Percentiles rank a stretch among this genome's conserved stretches.
phyloP scores from a whole-genome alignment of 2,113 vertebrate genomes.

The Haliaeetus leucogaster region DNA sequence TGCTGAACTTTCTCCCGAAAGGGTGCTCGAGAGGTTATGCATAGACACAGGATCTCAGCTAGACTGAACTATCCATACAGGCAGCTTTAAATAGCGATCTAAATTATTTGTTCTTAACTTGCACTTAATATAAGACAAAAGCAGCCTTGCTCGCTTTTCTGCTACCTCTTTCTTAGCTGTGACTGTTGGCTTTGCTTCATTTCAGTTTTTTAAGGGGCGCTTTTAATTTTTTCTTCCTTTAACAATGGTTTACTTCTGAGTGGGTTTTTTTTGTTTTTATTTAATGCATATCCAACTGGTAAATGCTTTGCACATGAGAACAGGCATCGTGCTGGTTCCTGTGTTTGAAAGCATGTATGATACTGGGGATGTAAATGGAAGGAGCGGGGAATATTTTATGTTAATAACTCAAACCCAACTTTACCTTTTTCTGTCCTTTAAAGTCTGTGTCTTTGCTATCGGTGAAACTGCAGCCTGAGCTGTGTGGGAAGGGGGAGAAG shows the following conservation, averaged over 20 bases:
- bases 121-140: background rate
- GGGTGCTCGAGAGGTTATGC: rapidly evolving
- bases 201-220: background rate
- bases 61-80: too few relatives aligned
- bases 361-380: background rate
- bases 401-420: background rate
- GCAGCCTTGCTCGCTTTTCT: background rate
- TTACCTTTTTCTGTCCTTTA: background rate
- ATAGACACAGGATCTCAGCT: background rate
- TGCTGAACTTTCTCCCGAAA: background rate
- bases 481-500: background rate
- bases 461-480: background rate
- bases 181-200: background rate
- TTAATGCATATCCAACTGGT: background rate
- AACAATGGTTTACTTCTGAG: background rate
- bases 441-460: background rate
- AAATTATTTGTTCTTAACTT: background rate
- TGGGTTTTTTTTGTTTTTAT: background rate
- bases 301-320: background rate
- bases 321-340: rapidly evolving
- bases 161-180: background rate
- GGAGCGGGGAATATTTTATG: rapidly evolving
- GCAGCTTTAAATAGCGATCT: background rate
- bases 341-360: background rate
- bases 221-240: background rate